phyloP scores from a whole-genome alignment of 2,797 vertebrate genomes.

The Apogon talboti region DNA sequence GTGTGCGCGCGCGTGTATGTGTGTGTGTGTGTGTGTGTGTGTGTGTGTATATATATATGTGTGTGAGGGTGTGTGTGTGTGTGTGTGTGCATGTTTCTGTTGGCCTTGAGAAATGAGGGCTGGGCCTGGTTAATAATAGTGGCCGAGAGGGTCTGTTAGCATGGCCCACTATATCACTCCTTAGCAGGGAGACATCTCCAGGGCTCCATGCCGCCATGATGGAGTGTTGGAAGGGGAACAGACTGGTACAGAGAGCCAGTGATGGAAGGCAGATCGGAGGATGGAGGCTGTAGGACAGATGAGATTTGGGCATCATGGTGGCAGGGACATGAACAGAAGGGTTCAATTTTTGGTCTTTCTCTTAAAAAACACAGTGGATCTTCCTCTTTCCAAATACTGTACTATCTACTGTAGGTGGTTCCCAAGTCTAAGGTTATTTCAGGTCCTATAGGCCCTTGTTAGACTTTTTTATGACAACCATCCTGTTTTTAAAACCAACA shows the following conservation, averaged over 20 bases:
- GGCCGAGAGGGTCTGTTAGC: slow-evolving; percentile 78
- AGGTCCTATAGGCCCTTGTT: too few relatives aligned
- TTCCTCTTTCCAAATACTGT: too few relatives aligned
- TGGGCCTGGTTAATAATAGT: slow-evolving; percentile 77
- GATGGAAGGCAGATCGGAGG: slow-evolving; percentile 71
- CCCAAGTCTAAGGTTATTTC: too few relatives aligned
- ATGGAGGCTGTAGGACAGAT: slow-evolving; percentile 58
- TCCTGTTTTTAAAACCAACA: too few relatives aligned
- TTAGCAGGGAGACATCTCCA: slow-evolving; percentile 74
- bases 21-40: too few relatives aligned
- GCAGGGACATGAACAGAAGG: slow-evolving; percentile 29
- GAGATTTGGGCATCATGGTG: slow-evolving; percentile 45
- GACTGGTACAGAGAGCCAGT: slow-evolving; percentile 59
- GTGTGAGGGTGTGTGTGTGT: too few relatives aligned
- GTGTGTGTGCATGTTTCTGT: slow-evolving; percentile 52
- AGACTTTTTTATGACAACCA: too few relatives aligned
- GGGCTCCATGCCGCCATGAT: slow-evolving; percentile 74
- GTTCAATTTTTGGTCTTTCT: slow-evolving; percentile 27
- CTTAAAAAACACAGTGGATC: slow-evolving; percentile 32
- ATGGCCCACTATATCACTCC: slow-evolving; percentile 79
- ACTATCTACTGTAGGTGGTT: too few relatives aligned
- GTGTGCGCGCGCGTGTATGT: too few relatives aligned
- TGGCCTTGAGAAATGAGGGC: slow-evolving; percentile 71
- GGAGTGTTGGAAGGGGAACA: slow-evolving; percentile 67
- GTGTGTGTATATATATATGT: too few relatives aligned